phyloP scores from a whole-genome alignment of 2,888 invertebrate species.

The Patella pellucida region DNA sequence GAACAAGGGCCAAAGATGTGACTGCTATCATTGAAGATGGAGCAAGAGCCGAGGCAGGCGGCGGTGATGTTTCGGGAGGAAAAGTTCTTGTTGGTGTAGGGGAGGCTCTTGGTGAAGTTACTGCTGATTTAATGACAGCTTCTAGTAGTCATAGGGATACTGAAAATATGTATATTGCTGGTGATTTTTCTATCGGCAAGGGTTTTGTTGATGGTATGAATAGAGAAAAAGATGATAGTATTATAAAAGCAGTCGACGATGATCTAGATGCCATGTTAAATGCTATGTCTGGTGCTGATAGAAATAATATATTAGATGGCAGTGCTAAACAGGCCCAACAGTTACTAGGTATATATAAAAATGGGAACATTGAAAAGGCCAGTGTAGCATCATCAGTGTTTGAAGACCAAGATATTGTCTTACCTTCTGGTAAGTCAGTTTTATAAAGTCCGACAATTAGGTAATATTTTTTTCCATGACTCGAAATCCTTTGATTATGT shows the following conservation, averaged over 20 bases:
- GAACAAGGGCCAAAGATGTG: neutral
- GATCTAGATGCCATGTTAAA: constrained; percentile 18
- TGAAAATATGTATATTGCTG: neutral
- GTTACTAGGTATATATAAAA: constrained; percentile 17
- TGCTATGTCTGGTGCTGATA: constrained; percentile 18
- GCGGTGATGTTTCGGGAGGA: neutral
- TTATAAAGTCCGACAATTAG: too few species aligned
- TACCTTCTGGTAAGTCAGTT: constrained; percentile 32
- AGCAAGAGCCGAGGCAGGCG: neutral
- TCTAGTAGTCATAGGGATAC: neutral
- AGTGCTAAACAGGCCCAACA: neutral
- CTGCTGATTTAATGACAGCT: too few species aligned
- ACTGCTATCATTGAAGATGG: constrained; percentile 15
- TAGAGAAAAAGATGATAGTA: constrained; percentile 16
- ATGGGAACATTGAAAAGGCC: constrained; percentile 22
- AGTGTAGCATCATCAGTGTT: constrained; percentile 31
- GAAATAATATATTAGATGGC: constrained; percentile 16
- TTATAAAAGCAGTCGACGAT: constrained; percentile 22
- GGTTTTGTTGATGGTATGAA: constrained; percentile 16
- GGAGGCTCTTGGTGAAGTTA: neutral
- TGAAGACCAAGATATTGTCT: constrained; percentile 33
- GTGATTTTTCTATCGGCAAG: neutral
- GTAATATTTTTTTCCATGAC: too few species aligned
- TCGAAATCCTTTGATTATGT: too few species aligned
- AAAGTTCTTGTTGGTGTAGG: neutral